Evolutionary conservation across 2,797 vertebrate species (phyloP), one percentile per base, ranked within the genome.

Genomic region (Synanceia verrucosa): DNA sequence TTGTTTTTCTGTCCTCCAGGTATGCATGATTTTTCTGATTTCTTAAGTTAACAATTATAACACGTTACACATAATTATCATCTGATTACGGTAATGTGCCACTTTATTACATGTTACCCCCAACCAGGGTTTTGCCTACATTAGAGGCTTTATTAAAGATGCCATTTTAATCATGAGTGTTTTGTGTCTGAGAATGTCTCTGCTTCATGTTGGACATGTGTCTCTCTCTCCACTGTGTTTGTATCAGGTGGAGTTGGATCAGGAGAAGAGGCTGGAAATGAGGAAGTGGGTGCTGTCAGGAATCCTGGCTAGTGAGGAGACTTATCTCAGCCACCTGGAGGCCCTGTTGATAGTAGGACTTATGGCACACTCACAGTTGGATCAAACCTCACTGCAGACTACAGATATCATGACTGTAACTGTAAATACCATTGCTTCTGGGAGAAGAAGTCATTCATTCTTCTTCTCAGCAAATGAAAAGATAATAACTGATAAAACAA

Each of bases 221-320:
- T 60, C 47, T 44, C 43, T 62, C 14, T 86, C 10, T 44, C 5
- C 16, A 1, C 8, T 0, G 0, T 77, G 23, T 70, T 56, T 53
- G 52, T 23, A 43, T 4, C 84, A 99, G 97, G 94, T 93, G 76
- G 97, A 98, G 68, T 84, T 95, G 86, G 97, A 97, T 85, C 85
- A 96, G 92, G 96, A 97, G 76, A 98, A 98, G 70, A 96, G 95
- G 33, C 79, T 97, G 89, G 96, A 97, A 92, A 98, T 99, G 97
- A 95, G 97, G 65, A 97, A 97, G 87, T 98, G 96, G 97, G 97
- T 99, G 71, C 87, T 99, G n/a, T 98, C 97, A 12, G 97, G 96
- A 77, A 98, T 99, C 87, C 89, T 99, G 83, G 95, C 96, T 85
- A 97, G 97, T 23, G 97, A 99, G 81, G 96, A 97, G 84, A 96